Base-by-base conservation (phyloP, 2,797 vertebrate genomes). In the Brotula barbata region DNA sequence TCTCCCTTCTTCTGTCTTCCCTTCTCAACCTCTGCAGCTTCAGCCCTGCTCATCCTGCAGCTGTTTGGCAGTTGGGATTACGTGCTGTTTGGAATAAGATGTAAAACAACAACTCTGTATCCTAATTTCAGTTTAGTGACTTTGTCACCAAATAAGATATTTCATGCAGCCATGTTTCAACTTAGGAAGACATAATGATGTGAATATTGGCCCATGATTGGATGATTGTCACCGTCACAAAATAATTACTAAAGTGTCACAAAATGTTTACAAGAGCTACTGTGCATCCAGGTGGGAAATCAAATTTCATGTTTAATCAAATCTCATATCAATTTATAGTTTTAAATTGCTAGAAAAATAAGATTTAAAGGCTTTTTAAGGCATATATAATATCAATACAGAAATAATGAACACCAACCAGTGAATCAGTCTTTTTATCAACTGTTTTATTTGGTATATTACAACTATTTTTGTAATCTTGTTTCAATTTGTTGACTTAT, bases 71-170 rank as follows among this genome's bases (percentile, higher is more conserved):
- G 55, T 63, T 41, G 37, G n/a, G 58, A 28, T 67, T 53, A 42
- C 58, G 58, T 58, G 67, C 43, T 55, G 65, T 82, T 74, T 74
- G 64, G 77, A 62, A 12, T 49, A 46, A 64, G 65, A 68, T 47
- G 61, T 49, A 15, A n/a, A n/a, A n/a, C n/a, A n/a, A n/a, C n/a
- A n/a, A 33, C 31, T 6, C 31, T 33, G 31, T 6, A 7, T 2
- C 31, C 31, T 33, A 33, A 33, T 33, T 33, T 33, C 31, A 40
- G 34, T 11, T 13, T 8, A 3, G 7, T 55, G 46, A 7, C 21
- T 52, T 53, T 47, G 28, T 40, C 72, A 62, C 46, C 78, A 76
- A 80, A 78, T 31, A 7, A 0, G n/a, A 56, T 52, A 51, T 71
- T 59, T 23, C 25, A 4, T 6, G 5, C 21, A 19, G 53, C 13